Evolutionary conservation across 2,888 invertebrate species (phyloP), one percentile per base, ranked within the genome.

Genomic region (Pelosia muscerda): DNA sequence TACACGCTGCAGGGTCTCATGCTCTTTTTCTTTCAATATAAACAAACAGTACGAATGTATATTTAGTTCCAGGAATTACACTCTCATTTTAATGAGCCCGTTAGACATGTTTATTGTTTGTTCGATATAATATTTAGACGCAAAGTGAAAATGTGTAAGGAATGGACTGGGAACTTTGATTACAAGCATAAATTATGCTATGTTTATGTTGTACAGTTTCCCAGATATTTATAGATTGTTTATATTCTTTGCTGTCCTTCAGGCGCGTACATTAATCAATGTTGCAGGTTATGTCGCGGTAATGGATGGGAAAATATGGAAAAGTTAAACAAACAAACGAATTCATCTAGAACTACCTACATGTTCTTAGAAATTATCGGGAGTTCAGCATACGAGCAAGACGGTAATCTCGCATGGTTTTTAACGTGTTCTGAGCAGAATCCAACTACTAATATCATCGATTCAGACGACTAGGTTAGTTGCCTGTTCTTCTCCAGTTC

Each of bases 151-250:
- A 64, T 25, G 55, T 68, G 68, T 31, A 26, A 49, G 60, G 55
- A 64, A 64, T 64, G 56, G 38, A 64, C 56, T 68, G 68, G 60
- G 61, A 60, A 64, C 68, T 55, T 63, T 64, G 60, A 68, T 68
- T 61, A 63, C 49, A 60, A 53, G 59, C 53, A 68, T 68, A 64
- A 68, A 68, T 62, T 59, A 55, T 38, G 62, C 38, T 56, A 61
- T 60, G 38, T 38, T 60, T 64, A 28, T 26, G 54, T 59, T 59
- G 28, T 55, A 68, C 22, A 9, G 22, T 61, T 25, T 55, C 5
- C 26, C 42, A 31, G n/a, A 63, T 63, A 79, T 74, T 79, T 68
- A 80, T 69, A 59, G 66, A 65, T 69, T 72, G 70, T 74, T 69
- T 72, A 78, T 71, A 78, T 71, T 71, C 65, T 25, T 72, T 66